These are phyloP conservation scores for Cyclophora punctaria DNA, from an alignment of 2,888 invertebrate genomes.

Conservation along the genomic window DNA sequence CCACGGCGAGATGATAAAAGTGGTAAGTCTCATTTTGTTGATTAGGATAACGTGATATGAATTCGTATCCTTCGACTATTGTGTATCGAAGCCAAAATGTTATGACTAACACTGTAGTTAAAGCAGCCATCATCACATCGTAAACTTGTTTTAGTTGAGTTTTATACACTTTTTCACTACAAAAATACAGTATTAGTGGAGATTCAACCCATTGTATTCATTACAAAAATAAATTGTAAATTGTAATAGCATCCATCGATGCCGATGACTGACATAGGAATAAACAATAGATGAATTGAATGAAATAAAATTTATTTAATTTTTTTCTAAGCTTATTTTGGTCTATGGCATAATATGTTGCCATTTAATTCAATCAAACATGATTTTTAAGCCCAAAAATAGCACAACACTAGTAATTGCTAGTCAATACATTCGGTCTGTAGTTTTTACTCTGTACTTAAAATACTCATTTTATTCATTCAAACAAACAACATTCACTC, in stretches of 20 bases:
- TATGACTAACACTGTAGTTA: conserved; percentile 59
- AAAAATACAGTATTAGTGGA: conserved; percentile 36
- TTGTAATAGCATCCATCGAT: conserved; percentile 64
- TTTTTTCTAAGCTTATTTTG: too few species aligned
- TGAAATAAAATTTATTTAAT: conserved; percentile 4
- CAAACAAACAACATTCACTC: neutral
- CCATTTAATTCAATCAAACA: too few species aligned
- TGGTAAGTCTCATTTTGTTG: conserved; percentile 63
- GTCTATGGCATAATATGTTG: too few species aligned
- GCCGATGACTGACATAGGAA: conserved; percentile 57
- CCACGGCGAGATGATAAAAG: conserved; percentile 77
- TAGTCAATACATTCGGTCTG: too few species aligned
- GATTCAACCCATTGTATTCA: conserved; percentile 67
- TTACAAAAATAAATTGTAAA: conserved; percentile 59
- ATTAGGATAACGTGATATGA: conserved; percentile 69
- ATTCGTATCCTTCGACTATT: conserved; percentile 66
- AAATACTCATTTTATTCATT: conserved; percentile 8
- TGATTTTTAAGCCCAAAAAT: too few species aligned
- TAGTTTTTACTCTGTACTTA: conserved; percentile 13
- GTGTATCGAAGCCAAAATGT: conserved; percentile 65
- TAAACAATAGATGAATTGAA: conserved; percentile 41
- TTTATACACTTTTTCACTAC: conserved; percentile 46
- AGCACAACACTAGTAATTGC: too few species aligned
- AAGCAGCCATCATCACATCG: conserved; percentile 68
- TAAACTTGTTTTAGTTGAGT: conserved; percentile 35